A percentile compares a stretch with the other conserved stretches of the same genome.
Conservation (phyloP, 2,797 vertebrate species). For the Scarus forsteni region DNA sequence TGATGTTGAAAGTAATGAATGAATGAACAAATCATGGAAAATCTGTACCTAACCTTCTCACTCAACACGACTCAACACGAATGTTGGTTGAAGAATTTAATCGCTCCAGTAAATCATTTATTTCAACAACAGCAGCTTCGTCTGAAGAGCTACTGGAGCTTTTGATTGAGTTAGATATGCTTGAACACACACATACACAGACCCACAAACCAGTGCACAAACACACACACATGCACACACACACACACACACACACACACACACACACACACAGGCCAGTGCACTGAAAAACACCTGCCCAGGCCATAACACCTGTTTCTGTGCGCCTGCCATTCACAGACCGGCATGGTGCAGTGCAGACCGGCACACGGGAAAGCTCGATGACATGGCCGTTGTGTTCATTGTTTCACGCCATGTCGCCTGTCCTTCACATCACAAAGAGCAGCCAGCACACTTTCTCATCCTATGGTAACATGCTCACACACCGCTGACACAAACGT, state of each 20-base stretch:
- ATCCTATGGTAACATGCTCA: background rate
- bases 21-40: constrained; percentile 25
- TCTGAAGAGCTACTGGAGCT: constrained; percentile 65
- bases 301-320: constrained; percentile 61
- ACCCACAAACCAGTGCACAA: background rate
- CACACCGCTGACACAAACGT: background rate
- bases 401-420: constrained; percentile 61
- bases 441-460: constrained; percentile 8
- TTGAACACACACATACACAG: constrained; percentile 48
- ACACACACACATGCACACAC: constrained; percentile 38
- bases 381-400: constrained; percentile 22
- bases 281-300: constrained; percentile 54
- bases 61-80: background rate
- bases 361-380: constrained; percentile 40
- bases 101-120: constrained; percentile 66
- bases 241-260: constrained; percentile 12
- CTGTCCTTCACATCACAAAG: constrained; percentile 61
- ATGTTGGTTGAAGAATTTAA: constrained; percentile 44
- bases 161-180: constrained; percentile 71
- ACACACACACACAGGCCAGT: constrained; percentile 12
- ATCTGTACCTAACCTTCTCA: background rate
- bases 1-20: constrained; percentile 40
- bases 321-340: constrained; percentile 54
- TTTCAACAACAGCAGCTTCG: constrained; percentile 45
- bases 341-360: constrained; percentile 27